These are phyloP conservation scores for Yponomeuta sedellus DNA, from an alignment of 2,888 invertebrate species.

Conservation along the genomic window DNA sequence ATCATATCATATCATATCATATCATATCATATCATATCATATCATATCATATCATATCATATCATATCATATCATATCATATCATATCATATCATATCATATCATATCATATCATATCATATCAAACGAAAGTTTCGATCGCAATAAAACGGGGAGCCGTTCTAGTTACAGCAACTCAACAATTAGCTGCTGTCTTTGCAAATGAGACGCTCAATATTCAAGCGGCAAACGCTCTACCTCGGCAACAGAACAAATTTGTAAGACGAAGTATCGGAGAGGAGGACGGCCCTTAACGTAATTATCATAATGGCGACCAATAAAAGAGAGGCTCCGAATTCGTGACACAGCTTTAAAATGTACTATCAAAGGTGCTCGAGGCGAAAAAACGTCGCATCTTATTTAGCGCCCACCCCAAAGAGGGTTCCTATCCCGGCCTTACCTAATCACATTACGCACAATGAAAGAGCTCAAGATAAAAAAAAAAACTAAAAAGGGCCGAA, in stretches of 20 bases:
- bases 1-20: too few relatives aligned
- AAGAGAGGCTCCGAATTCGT: constrained; percentile 70
- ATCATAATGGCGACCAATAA: constrained; percentile 75
- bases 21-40: too few relatives aligned
- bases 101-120: too few relatives aligned
- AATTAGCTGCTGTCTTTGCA: constrained; percentile 68
- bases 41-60: too few relatives aligned
- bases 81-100: too few relatives aligned
- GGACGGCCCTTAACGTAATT: constrained; percentile 70
- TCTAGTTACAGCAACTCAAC: neutral
- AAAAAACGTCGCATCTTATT: constrained; percentile 73
- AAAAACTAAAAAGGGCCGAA: constrained; percentile 36
- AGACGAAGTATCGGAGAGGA: constrained; percentile 67
- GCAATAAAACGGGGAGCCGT: neutral
- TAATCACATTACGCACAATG: constrained; percentile 70
- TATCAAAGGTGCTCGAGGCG: constrained; percentile 71
- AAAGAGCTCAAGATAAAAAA: constrained; percentile 61
- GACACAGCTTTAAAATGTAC: constrained; percentile 72
- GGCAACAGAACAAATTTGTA: constrained; percentile 72
- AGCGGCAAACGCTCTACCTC: constrained; percentile 61
- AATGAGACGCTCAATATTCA: constrained; percentile 73
- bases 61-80: too few relatives aligned
- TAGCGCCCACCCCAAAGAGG: constrained; percentile 61
- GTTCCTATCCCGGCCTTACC: constrained; percentile 44
- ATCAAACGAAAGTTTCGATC: neutral